Conservation (phyloP, 2,113 vertebrate genomes). For the Deroptyus accipitrinus region DNA sequence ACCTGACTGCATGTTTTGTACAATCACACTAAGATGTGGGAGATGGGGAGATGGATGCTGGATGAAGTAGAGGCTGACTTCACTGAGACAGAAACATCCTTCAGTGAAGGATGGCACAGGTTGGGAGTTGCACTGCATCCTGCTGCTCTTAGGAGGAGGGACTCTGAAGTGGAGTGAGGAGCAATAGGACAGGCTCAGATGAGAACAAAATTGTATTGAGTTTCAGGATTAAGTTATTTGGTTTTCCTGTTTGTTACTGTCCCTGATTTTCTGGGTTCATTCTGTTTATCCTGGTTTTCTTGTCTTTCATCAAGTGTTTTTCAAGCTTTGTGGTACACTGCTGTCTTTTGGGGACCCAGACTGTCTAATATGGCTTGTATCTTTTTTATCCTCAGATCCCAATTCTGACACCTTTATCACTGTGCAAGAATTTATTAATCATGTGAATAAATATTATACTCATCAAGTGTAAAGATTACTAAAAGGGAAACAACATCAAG, state of each 20-base stretch:
- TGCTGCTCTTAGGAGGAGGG: not conserved
- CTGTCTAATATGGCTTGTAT: not conserved
- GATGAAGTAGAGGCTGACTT: fast-evolving
- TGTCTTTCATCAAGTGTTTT: fast-evolving
- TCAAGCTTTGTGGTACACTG: not conserved
- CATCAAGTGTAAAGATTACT: not conserved
- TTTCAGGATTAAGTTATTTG: not conserved
- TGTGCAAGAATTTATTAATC: too few relatives aligned
- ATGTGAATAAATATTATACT: not conserved
- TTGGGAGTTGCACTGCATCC: too few relatives aligned
- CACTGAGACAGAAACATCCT: not conserved
- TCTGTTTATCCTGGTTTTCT: not conserved
- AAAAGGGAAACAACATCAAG: not conserved
- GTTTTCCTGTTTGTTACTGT: not conserved
- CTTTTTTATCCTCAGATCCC: not conserved
- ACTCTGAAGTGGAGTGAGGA: too few relatives aligned
- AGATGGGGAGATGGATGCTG: not conserved
- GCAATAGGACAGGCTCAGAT: not conserved
- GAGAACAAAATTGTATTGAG: not conserved
- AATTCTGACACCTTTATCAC: not conserved
- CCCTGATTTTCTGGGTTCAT: not conserved
- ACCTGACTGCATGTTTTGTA: not conserved
- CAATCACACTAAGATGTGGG: too few relatives aligned
- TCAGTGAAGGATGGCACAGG: fast-evolving
- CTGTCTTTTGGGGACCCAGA: not conserved